Base-by-base conservation (phyloP, 2,113 vertebrate species). In the Orthonyx spaldingii region DNA sequence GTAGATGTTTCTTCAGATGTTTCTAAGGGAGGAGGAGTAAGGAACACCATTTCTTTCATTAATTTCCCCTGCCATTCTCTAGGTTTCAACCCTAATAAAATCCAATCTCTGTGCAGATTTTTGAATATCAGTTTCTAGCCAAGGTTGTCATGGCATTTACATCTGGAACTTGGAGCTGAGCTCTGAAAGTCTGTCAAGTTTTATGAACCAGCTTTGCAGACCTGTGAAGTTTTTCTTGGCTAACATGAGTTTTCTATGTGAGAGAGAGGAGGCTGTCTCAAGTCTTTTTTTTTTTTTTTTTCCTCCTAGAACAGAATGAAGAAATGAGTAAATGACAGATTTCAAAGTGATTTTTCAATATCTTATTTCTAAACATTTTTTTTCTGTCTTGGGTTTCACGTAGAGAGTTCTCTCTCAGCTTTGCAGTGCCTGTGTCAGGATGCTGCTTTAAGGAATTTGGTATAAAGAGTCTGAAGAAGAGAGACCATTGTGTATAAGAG, bases 201-300 rank as follows among this genome's bases (percentile, higher is more conserved):
- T 49, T 30, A 39, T 76, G 52, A 80, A 75, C 14, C 3, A 30
- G 28, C 72, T 86, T 78, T 90, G 42, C 60, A 95, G 61, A 71
- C 72, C 52, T 93, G 55, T 84, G 53, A 87, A 93, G 82, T 44
- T 79, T 49, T 80, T 56, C 57, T 94, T 91, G 84, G 75, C 81
- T 72, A n/a, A 23, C 13, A 2, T 33, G 52, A 0, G 0, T 55
- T 59, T 92, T 65, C 69, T 12, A 21, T 78, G 59, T 49, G 59
- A 64, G 55, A 94, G 71, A 91, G 7, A 75, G 69, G 89, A 93
- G 72, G 53, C 17, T 81, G 55, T 53, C 82, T 95, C 35, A 28
- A 63, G 26, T 27, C 5, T 26, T n/a, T 24, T 37, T 41, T 16
- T 28, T 32, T 24, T 37, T 60, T 46, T 24, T 23, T 20, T 1